phyloP scores from a whole-genome alignment of 2,888 invertebrate genomes.

The Orthosia cruda region DNA sequence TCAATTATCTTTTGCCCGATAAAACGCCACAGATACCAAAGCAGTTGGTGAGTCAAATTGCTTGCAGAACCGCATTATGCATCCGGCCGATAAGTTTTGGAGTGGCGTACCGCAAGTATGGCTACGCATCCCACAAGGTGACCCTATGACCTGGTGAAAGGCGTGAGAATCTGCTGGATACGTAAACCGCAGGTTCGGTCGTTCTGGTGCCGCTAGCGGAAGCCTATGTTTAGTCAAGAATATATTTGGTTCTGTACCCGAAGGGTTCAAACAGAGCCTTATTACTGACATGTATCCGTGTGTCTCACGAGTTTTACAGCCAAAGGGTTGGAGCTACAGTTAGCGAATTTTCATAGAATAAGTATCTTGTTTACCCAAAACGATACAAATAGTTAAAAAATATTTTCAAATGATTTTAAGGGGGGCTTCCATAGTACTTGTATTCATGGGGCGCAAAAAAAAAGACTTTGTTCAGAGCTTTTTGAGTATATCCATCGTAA shows the following conservation, averaged over 20 bases:
- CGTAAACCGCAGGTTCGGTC: background rate
- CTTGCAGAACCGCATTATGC: background rate
- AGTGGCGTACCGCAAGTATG: background rate
- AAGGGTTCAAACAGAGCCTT: too few species aligned
- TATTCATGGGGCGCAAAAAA: too few species aligned
- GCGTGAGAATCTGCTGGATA: background rate
- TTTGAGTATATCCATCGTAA: too few species aligned
- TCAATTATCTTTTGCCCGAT: background rate
- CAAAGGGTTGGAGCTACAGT: too few species aligned
- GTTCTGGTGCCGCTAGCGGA: background rate
- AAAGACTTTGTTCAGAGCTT: too few species aligned
- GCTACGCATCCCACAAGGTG: background rate
- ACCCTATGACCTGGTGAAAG: background rate
- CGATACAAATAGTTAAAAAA: too few species aligned
- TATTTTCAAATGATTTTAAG: too few species aligned
- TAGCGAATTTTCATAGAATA: too few species aligned
- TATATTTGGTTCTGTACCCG: background rate
- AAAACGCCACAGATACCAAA: background rate
- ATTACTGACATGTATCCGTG: too few species aligned
- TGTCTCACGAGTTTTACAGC: too few species aligned
- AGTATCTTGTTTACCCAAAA: too few species aligned
- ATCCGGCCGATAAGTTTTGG: slow-evolving; percentile 1
- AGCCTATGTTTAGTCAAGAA: background rate
- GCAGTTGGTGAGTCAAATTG: background rate
- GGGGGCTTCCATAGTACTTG: too few species aligned